Conservation (phyloP, 2,888 invertebrate species). For the Auanema freiburgensis region DNA sequence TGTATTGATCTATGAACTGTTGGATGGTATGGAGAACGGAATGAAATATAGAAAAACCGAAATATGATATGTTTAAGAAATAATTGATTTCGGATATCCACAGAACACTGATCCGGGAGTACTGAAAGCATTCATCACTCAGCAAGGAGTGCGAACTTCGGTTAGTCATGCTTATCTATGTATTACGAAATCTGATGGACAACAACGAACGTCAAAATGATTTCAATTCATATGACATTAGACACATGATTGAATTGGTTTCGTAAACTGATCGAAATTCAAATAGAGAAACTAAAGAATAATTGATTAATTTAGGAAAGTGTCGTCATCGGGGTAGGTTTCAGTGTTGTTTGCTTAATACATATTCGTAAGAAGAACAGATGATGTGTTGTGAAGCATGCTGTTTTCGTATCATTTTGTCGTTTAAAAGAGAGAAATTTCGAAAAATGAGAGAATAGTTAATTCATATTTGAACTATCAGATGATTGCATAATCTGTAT, state of each 20-base stretch:
- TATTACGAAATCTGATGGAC: slow-evolving; percentile 6
- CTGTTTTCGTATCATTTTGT: neutral
- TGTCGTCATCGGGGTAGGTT: neutral
- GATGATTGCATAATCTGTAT: too few species aligned
- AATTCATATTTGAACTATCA: too few species aligned
- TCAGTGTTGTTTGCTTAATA: too few species aligned
- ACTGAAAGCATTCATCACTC: slow-evolving; percentile 97
- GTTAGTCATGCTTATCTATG: slow-evolving; percentile 34
- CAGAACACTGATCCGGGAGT: slow-evolving; percentile 99
- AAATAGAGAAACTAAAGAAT: too few species aligned
- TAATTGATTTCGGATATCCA: slow-evolving; percentile 98
- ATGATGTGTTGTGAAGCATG: slow-evolving; percentile 7
- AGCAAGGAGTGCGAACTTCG: slow-evolving; percentile 81
- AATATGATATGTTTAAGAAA: slow-evolving; percentile 73
- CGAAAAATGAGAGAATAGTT: too few species aligned
- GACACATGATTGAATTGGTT: slow-evolving; percentile 37
- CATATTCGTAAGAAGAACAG: too few species aligned
- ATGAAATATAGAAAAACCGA: neutral
- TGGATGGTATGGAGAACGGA: slow-evolving; percentile 73
- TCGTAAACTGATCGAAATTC: slow-evolving; percentile 27
- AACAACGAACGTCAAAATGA: neutral
- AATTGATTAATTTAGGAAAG: neutral
- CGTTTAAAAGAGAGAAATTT: too few species aligned
- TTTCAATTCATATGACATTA: neutral
- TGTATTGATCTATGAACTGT: slow-evolving; percentile 95